These are phyloP conservation scores for Pocillopora grandis DNA, from an alignment of 92 coral and sea anemone species.

Conservation along the genomic window DNA sequence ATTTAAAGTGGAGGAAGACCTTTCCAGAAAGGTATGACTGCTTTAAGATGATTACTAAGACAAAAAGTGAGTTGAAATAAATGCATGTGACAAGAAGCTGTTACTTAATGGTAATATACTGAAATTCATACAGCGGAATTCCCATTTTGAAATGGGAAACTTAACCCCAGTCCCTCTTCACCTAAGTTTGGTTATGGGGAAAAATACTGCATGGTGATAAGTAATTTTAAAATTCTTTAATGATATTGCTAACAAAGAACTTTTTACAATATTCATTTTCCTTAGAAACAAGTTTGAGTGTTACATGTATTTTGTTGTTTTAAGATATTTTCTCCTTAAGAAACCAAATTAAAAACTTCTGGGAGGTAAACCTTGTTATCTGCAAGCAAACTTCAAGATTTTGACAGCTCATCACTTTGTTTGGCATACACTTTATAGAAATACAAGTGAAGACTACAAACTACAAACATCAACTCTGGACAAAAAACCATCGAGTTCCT, in stretches of 20 bases:
- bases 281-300: neutral
- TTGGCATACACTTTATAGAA: too few species aligned
- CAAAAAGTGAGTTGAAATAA: neutral
- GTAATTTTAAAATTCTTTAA: neutral
- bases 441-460: neutral
- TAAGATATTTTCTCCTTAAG: neutral
- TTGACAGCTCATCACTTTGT: too few species aligned
- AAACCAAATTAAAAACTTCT: neutral
- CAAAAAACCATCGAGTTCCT: too few species aligned
- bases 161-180: neutral
- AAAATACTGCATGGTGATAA: neutral
- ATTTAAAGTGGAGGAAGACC: conserved; percentile 16
- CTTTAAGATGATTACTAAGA: neutral
- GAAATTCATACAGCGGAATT: neutral
- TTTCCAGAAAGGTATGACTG: neutral
- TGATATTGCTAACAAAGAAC: neutral
- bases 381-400: neutral
- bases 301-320: neutral
- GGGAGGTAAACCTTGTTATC: neutral
- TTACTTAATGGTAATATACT: neutral
- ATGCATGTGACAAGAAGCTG: neutral
- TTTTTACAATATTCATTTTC: neutral
- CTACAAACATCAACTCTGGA: neutral
- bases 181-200: neutral
- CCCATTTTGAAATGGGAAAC: neutral